A percentile compares a stretch with the other conserved stretches of the same genome.
Evolutionary conservation across 2,888 invertebrate species (phyloP).

Genomic region (Rhogogaster chlorosoma): DNA sequence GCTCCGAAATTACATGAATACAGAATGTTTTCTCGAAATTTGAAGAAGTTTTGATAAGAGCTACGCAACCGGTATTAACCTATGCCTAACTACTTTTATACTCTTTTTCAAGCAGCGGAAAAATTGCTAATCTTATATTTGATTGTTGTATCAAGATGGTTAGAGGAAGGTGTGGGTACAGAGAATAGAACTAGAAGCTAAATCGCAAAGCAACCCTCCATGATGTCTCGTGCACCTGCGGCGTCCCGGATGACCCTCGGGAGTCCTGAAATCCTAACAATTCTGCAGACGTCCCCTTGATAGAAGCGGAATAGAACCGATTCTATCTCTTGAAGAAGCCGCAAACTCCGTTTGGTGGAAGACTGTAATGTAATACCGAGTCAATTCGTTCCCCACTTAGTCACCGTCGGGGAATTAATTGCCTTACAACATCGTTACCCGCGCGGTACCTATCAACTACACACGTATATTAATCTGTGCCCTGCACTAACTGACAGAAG

Average conservation of each 20-base stretch:
- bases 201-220: neutral
- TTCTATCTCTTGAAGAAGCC: neutral
- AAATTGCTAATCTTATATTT: neutral
- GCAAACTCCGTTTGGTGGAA: neutral
- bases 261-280: neutral
- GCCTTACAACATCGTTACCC: slow-evolving; percentile 34
- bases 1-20: too few species aligned
- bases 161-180: neutral
- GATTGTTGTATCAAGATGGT: neutral
- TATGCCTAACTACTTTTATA: too few species aligned
- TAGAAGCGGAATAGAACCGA: neutral
- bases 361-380: slow-evolving; percentile 11
- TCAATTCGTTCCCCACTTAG: slow-evolving; percentile 29
- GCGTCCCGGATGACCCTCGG: neutral
- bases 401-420: slow-evolving; percentile 33
- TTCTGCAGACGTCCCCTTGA: neutral
- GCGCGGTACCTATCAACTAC: neutral
- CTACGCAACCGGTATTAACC: too few species aligned
- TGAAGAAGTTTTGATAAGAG: too few species aligned
- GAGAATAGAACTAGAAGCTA: neutral
- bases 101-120: neutral
- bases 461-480: slow-evolving; percentile 22
- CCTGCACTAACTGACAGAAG: slow-evolving; percentile 32
- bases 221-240: neutral
- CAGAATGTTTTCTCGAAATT: too few species aligned